Evolutionary conservation across 92 coral and sea anemone species (phyloP), one percentile per base, ranked within the genome.

Genomic region (Isaurus tuberculatus): DNA sequence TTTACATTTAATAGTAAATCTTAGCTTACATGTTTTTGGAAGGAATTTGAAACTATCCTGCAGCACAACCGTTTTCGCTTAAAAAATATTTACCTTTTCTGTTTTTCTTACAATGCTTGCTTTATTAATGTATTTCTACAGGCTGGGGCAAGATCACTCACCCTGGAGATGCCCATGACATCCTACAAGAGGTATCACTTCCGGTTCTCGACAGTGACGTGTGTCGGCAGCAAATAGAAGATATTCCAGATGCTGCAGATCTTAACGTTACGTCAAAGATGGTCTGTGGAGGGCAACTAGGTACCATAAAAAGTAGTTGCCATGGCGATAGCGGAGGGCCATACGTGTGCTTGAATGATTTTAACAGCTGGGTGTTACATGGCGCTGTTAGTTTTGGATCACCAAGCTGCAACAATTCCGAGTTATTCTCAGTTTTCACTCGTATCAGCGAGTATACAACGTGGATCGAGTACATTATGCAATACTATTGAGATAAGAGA

Each of bases 241-340:
- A 32, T 6, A 57, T 70, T 8, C 46, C 84, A 75, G 91, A 83
- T 1, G 91, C 87, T 4, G 4, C 28, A 23, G 32, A 63, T 40
- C 33, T 85, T 0, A 82, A 42, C 73, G 83, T 87, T 19, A 87
- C 91, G 2, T 49, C 64, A 15, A 63, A 75, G 25, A 87, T 87
- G 91, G 64, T 87, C 22, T 87, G 91, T 32, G 91, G 91, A 11
- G 91, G 91, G 9, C 73, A 82, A 64, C 64, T 74, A 64, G 81
- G 80, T 9, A 73, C 87, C 1, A 64, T 57, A 16, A 73, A 55
- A 29, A 7, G 43, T 30, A 87, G 87, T 30, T 87, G 91, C n/a
- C 87, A 87, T n/a, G 91, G 91, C 65, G 91, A 87, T n/a, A 82
- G 87, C 40, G 91, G 91, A 9, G 91, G 91, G 4, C 91, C 91